Evolutionary conservation across 2,113 vertebrate genomes (phyloP), one percentile per base, ranked within the genome.

Genomic region (Centropus unirufus): DNA sequence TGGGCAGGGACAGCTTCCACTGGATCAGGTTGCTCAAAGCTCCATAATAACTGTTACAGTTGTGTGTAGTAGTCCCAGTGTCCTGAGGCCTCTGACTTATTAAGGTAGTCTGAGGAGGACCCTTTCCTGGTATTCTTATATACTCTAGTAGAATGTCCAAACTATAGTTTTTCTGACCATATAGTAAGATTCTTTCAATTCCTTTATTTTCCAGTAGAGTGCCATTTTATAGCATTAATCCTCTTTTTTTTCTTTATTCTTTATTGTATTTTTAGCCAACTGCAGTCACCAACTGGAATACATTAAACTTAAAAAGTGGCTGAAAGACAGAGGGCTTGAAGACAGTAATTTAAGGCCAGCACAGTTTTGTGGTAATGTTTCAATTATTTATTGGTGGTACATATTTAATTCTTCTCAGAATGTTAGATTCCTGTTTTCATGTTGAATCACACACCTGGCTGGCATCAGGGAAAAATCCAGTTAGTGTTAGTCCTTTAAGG

Each of bases 261-360:
- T n/a, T n/a, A n/a, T n/a, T 36, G 79, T 15, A 4, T 86, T 73
- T 95, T 74, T 66, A 99, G 99, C 97, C 26, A 98, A 96, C 81
- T 97, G 98, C 66, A 97, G 98, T 93, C 96, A 98, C 67, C 98
- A 98, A 90, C 86, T 42, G 20, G 97, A 97, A 83, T 99, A 98
- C 21, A 98, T 99, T 95, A 93, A 96, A 46, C 98, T 99, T 63
- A 97, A 97, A 95, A 99, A 93, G 84, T 99, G 99, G 98, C 97
- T 99, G 30, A 99, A 98, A 96, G 96, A 96, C 6, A 98, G 98
- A 91, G 98, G 99, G 44, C 99, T 99, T 96, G 87, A 80, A 64
- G 98, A 98, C 24, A 90, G 32, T 10, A 96, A 91, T 86, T 97
- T 99, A 95, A 98, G 89, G 59, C 98, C 99, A 54, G 97, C 98